Evolutionary conservation across 2,888 invertebrate genomes (phyloP), one percentile per base, ranked within the genome.

Genomic region (Synergus laeviventris): DNA sequence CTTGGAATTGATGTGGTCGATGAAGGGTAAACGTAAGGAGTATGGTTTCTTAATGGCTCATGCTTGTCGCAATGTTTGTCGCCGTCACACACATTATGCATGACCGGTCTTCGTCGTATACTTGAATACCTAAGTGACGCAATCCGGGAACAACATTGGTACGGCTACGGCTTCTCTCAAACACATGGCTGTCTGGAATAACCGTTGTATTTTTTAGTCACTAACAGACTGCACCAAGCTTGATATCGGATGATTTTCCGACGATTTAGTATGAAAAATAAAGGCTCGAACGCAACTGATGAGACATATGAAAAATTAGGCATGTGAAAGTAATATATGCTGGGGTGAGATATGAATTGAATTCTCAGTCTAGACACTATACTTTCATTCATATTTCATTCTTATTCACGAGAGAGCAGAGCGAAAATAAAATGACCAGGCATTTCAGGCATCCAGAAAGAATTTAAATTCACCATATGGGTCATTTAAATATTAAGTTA

Each of bases 31-130:
- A 38, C 59, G 74, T 18, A 59, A 61, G 73, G 36, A 61, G 45
- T 54, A 74, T 59, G 74, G 61, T 73, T 76, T 74, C 74, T 78
- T 79, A 81, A 79, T 79, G 76, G 76, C 74, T 78, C 73, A 31
- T 59, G 45, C 61, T 73, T 80, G 75, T 81, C 76, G 82, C 79
- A 82, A 82, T 80, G 75, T 80, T 78, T 75, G 80, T 80, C 79
- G 76, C 78, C 79, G 80, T 81, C 82, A 81, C 79, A 79, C 70
- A 70, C 80, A 80, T 79, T 77, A 78, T 81, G 77, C 79, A 78
- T 75, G 78, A 77, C 78, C 74, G 76, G 74, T 76, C 78, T 79
- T 78, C 76, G 76, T 73, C 74, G 77, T 76, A 78, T 79, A 76
- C 80, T 81, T 78, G 70, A 80, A 80, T 79, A 78, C 75, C 77